phyloP scores from a whole-genome alignment of 2,888 invertebrate species.

The Chrysotoxum bicinctum region DNA sequence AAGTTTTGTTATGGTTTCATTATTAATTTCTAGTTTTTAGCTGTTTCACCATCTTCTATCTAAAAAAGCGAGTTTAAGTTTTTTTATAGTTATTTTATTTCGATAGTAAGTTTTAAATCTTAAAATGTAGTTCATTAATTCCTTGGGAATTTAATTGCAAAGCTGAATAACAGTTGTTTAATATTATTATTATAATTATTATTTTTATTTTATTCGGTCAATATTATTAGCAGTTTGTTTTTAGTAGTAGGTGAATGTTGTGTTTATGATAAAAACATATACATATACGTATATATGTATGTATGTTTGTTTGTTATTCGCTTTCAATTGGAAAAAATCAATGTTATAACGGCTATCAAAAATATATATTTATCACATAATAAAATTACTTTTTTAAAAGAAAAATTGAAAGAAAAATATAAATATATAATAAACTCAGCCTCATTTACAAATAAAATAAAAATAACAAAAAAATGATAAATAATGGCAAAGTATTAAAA shows the following conservation, averaged over 20 bases:
- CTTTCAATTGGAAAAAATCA: conserved; percentile 39
- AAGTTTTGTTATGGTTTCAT: conserved; percentile 2
- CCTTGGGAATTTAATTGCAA: conserved; percentile 64
- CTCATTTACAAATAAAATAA: conserved; percentile 65
- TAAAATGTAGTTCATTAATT: conserved; percentile 59
- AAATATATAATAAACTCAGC: conserved; percentile 70
- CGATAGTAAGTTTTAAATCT: conserved; percentile 56
- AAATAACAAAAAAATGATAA: conserved; percentile 62
- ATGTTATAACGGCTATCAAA: conserved; percentile 61
- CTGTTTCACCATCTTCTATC: conserved; percentile 60
- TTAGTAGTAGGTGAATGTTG: conserved; percentile 39
- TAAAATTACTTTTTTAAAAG: conserved; percentile 49
- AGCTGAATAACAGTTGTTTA: conserved; percentile 59
- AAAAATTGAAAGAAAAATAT: conserved; percentile 57
- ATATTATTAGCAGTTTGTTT: conserved; percentile 35
- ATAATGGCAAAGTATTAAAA: conserved; percentile 65
- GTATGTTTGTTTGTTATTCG: conserved; percentile 52
- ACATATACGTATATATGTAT: conserved; percentile 19
- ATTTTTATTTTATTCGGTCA: conserved; percentile 31
- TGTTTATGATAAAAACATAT: conserved; percentile 32
- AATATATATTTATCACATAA: conserved; percentile 72
- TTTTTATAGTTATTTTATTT: conserved; percentile 44
- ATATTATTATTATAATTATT: conserved; percentile 20
- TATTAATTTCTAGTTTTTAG: conserved; percentile 35
- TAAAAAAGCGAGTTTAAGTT: conserved; percentile 64